Evolutionary conservation across 2,113 vertebrate genomes (phyloP).

Genomic region (Muntiacus reevesi): DNA sequence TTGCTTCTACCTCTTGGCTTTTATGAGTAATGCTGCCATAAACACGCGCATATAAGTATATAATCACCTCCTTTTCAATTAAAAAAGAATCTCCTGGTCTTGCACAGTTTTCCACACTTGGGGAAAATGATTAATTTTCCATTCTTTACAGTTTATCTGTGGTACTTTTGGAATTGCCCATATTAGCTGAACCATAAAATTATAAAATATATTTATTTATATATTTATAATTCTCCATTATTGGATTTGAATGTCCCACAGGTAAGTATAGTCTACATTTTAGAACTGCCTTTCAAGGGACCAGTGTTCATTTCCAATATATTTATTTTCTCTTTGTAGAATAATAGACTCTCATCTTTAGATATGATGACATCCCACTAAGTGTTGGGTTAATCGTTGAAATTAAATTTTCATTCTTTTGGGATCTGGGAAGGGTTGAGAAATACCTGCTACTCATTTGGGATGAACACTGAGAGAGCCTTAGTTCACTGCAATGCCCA

Average conservation of each 20-base stretch:
- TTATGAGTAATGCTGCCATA: background rate
- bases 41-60: background rate
- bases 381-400: background rate
- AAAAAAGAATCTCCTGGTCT: background rate
- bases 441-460: background rate
- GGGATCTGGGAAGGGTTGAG: background rate
- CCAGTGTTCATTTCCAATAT: background rate
- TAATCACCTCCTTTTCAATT: background rate
- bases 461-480: background rate
- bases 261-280: background rate
- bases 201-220: background rate
- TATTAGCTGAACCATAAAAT: background rate
- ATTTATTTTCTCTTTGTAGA: background rate
- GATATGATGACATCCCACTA: background rate
- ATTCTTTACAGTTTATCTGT: background rate
- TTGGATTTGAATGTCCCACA: background rate
- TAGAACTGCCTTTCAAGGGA: background rate
- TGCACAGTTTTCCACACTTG: background rate
- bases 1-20: background rate
- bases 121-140: background rate
- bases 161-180: background rate
- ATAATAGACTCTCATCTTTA: background rate
- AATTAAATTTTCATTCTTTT: background rate
- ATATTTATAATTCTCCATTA: background rate
- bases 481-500: background rate